Conservation (phyloP, 2,113 vertebrate genomes). For the Silurus meridionalis region DNA sequence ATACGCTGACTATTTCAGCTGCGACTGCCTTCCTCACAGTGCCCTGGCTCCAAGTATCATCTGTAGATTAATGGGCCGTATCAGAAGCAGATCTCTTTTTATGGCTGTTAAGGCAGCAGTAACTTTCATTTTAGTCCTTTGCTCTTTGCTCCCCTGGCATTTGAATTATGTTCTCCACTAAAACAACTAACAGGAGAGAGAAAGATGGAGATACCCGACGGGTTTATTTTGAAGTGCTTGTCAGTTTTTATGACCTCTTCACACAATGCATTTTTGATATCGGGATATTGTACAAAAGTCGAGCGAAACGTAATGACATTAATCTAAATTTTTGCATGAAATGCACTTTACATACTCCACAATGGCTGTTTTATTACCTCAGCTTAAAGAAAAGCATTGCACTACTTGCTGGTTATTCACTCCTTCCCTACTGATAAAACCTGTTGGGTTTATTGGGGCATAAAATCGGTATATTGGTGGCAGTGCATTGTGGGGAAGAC, state of each 20-base stretch:
- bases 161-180: not conserved
- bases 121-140: not conserved
- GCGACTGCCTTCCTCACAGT: not conserved
- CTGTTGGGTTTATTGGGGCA: conserved; percentile 26
- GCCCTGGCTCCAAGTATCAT: not conserved
- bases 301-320: not conserved
- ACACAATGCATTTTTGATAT: not conserved
- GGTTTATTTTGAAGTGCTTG: not conserved
- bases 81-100: not conserved
- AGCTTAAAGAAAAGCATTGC: not conserved
- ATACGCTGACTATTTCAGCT: not conserved
- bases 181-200: not conserved
- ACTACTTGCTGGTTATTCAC: not conserved
- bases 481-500: conserved; percentile 21
- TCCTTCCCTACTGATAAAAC: conserved; percentile 23
- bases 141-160: conserved; percentile 6
- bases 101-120: conserved; percentile 10
- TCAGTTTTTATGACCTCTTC: not conserved
- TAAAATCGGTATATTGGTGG: not conserved
- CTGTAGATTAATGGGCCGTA: conserved; percentile 9
- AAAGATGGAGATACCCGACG: not conserved
- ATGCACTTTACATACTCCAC: not conserved
- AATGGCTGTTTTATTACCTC: not conserved
- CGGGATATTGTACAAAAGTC: not conserved
- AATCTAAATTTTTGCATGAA: not conserved